Conservation (phyloP, 2,888 invertebrate species). For the Tipula vernalis region DNA sequence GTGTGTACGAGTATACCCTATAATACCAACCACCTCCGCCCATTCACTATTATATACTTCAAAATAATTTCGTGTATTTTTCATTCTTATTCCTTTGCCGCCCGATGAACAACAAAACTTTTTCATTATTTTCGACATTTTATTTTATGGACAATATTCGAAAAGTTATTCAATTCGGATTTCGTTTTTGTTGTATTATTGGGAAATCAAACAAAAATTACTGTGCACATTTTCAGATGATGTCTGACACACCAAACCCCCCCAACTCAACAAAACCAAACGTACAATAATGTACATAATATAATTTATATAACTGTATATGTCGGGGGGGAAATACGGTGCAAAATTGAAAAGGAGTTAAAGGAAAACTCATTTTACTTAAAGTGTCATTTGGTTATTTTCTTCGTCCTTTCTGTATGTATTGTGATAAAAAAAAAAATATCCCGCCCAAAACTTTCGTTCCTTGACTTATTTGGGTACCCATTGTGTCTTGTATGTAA, state of each 20-base stretch:
- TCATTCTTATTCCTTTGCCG: background rate
- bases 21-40: background rate
- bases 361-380: background rate
- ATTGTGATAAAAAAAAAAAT: background rate
- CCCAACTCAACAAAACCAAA: background rate
- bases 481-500: background rate
- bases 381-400: background rate
- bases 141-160: background rate
- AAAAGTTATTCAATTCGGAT: background rate
- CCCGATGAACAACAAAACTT: background rate
- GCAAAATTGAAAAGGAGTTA: conserved; percentile 4
- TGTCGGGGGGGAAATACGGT: background rate
- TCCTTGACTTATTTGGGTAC: background rate
- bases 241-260: background rate
- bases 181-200: background rate
- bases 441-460: background rate
- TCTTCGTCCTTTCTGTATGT: background rate
- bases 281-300: background rate
- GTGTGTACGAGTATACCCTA: background rate
- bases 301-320: background rate
- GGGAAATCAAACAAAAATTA: background rate
- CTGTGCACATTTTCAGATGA: background rate
- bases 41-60: background rate
- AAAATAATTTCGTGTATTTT: background rate
- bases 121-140: background rate